Evolutionary conservation across 2,113 vertebrate species (phyloP).

Genomic region (Actenoides lindsayi): DNA sequence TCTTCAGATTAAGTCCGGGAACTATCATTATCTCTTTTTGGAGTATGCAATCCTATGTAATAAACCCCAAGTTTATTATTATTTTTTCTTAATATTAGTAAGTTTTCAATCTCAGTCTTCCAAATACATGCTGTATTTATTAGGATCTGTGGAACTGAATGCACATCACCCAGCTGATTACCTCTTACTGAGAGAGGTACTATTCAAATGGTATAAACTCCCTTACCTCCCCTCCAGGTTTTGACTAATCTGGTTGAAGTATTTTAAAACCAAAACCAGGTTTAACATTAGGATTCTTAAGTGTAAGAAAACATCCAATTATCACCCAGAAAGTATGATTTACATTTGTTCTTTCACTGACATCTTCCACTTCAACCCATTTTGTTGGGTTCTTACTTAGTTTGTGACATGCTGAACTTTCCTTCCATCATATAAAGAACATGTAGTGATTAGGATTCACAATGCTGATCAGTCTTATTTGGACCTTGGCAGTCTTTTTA

Average conservation of each 20-base stretch:
- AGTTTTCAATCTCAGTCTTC: not conserved
- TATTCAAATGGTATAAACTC: accelerated
- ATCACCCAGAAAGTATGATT: not conserved
- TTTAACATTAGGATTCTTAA: not conserved
- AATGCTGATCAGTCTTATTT: not conserved
- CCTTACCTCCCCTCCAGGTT: accelerated
- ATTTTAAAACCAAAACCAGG: not conserved
- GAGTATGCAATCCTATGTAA: not conserved
- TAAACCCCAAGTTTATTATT: not conserved
- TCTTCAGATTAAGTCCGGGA: not conserved
- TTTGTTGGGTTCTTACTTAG: not conserved
- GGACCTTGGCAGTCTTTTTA: not conserved
- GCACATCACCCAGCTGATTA: not conserved
- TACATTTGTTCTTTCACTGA: not conserved
- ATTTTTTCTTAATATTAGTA: not conserved
- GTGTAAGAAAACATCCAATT: not conserved
- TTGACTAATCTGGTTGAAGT: not conserved
- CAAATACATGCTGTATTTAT: not conserved
- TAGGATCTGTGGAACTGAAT: not conserved
- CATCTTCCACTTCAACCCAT: not conserved
- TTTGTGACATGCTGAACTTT: not conserved
- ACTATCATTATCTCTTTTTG: not conserved
- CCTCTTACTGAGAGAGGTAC: not conserved
- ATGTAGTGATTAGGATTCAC: not conserved
- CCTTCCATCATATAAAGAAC: not conserved